Evolutionary conservation across 2,113 vertebrate genomes (phyloP).

Genomic region (Channa maculata): DNA sequence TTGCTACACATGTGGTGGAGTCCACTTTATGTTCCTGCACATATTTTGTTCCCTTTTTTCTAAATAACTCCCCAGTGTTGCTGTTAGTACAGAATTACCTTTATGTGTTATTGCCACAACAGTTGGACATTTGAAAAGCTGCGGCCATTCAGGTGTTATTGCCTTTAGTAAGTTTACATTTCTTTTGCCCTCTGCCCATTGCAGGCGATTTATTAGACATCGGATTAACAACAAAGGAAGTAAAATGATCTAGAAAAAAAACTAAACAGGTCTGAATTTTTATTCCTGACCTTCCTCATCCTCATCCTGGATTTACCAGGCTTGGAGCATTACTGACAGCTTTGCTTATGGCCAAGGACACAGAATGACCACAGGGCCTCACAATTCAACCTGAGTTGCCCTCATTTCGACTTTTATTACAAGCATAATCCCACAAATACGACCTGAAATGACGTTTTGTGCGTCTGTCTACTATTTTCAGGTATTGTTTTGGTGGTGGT

Average conservation of each 20-base stretch:
- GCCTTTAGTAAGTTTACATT: background rate
- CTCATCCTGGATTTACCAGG: conserved; percentile 47
- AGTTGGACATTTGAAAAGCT: conserved; percentile 1
- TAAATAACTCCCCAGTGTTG: background rate
- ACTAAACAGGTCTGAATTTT: conserved; percentile 52
- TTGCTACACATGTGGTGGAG: background rate
- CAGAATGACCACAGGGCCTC: conserved; percentile 76
- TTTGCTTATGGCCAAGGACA: conserved; percentile 49
- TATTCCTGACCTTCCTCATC: conserved; percentile 60
- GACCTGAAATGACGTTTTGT: conserved; percentile 88
- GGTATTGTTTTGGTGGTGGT: conserved; percentile 33
- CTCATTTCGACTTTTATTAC: conserved; percentile 88
- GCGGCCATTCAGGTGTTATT: conserved; percentile 1
- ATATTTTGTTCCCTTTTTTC: background rate
- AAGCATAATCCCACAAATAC: conserved; percentile 88
- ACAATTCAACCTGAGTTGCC: conserved; percentile 65
- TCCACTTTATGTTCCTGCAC: background rate
- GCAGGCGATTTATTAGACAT: background rate
- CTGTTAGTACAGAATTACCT: no score
- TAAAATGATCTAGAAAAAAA: conserved; percentile 29
- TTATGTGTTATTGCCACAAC: background rate
- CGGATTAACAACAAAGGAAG: conserved; percentile 22
- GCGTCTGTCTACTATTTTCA: conserved; percentile 77
- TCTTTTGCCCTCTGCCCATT: conserved; percentile 12
- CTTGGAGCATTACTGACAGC: conserved; percentile 33